Base-by-base conservation (phyloP, 1,140 invertebrate genomes). In the Calephelis virginiensis region DNA sequence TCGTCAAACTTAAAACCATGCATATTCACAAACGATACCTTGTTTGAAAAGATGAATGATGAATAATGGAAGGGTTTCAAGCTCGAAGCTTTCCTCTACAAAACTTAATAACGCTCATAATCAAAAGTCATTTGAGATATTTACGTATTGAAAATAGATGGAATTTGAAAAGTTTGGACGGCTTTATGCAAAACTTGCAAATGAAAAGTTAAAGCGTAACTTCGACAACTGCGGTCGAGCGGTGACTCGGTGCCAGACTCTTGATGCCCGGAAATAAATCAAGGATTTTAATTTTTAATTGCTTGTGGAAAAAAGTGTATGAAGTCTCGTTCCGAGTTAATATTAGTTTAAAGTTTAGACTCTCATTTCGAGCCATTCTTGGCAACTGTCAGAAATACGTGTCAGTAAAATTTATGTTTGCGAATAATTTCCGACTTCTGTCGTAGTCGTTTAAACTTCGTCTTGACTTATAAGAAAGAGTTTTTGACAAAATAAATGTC, bases 181-280 rank as follows among this genome's bases (percentile, higher is more conserved):
- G 40, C 71, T 77, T 78, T 76, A 73, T 72, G 45, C 76, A 70
- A 73, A 86, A 84, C 74, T 84, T 84, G 79, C 75, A 86, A 86
- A 86, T 86, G 81, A 84, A 84, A 86, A 84, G 80, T 84, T 84
- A 86, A 84, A 80, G 82, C 72, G 66, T 70, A 80, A 83, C 71
- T 83, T 50, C 74, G 79, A 81, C 80, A 81, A 75, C 67, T 67
- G 77, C 71, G 72, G 68, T 66, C 71, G 74, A 9, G 47, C 47
- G 11, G 13, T 68, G 63, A 45, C 63, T 40, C 68, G 67, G 72
- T 66, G 61, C 69, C 74, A 69, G 72, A 70, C 73, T 80, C 67
- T 67, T 76, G 67, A 69, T 70, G 68, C 67, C 59, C 70, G 50
- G 13, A 65, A 59, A 56, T 65, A 56, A 45, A 56, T 65, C 53